Conservation (phyloP, 1,140 invertebrate species). For the Triops longicaudatus region DNA sequence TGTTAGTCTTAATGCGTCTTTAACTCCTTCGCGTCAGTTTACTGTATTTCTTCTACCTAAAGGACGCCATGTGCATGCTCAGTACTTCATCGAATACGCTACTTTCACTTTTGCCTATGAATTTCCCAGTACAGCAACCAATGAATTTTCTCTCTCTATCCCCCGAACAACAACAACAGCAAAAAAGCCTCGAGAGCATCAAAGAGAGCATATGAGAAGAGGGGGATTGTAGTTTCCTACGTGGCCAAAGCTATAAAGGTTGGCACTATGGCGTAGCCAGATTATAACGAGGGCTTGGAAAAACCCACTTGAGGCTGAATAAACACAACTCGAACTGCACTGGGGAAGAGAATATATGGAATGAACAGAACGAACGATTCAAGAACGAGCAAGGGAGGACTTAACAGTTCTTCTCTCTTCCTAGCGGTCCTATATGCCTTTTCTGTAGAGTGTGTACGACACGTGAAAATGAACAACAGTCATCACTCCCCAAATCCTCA, state of each 20-base stretch:
- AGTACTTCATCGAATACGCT: too few species aligned
- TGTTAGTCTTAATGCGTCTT: too few species aligned
- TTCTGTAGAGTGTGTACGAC: neutral
- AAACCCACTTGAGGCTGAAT: constrained; percentile 14
- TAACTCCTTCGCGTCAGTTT: too few species aligned
- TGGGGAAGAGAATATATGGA: neutral
- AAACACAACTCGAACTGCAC: constrained; percentile 7
- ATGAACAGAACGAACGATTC: constrained; percentile 2
- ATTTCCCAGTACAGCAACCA: too few species aligned
- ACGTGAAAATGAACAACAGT: constrained; percentile 15
- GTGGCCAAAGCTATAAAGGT: neutral
- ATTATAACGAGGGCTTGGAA: constrained; percentile 10
- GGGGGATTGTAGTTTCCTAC: neutral
- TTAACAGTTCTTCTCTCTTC: neutral
- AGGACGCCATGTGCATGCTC: too few species aligned
- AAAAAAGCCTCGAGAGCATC: too few species aligned
- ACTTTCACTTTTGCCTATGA: too few species aligned
- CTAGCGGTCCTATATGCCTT: neutral
- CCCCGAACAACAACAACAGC: too few species aligned
- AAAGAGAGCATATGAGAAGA: neutral
- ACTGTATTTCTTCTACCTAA: too few species aligned
- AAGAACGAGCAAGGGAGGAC: neutral
- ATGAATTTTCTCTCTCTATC: too few species aligned
- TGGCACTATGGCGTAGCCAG: neutral
- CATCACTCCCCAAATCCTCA: constrained; percentile 6